Base-by-base conservation (phyloP, 2,888 invertebrate species). In the Euzetes globulus region DNA sequence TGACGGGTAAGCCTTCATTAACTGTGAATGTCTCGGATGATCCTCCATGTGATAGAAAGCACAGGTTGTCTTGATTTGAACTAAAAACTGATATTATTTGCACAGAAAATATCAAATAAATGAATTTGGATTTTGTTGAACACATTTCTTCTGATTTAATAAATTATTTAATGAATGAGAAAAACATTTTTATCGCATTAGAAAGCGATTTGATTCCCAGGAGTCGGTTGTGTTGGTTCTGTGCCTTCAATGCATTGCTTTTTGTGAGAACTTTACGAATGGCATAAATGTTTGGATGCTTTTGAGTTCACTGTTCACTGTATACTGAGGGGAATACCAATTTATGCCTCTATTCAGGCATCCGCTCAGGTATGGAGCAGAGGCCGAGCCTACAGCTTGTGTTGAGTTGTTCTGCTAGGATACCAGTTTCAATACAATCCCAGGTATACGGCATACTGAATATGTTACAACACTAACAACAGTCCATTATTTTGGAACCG, bases 11-110 rank as follows among this genome's bases (percentile, higher is more conserved):
- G 81, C 92, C 91, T 85, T 94, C 94, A 82, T 90, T 89, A 79
- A 94, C 91, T 82, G 92, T 90, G 83, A 94, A 91, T 82, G 90
- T 93, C 82, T 92, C 93, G 71, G 92, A 92, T 0, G 94, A 92
- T 65, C 92, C 92, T 50, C 94, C 94, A 80, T 90, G 91, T 85
- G 92, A 91, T 82, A 94, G 85, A 83, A 91, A 94, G 82, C 94
- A 94, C 81, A 93, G 87, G 81, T 91, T 91, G 85, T 94, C 93
- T 17, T n/a, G 63, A 33, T 15, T 17, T 63, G 37, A 37, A 33
- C 25, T 27, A n/a, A 33, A 27, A 55, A 63, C 75, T 75, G 50
- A 41, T 72, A 63, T 45, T 72, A 60, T 55, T 71, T 72, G 55
- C 60, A 60, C 17, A 17, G 45, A 37, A 25, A 22, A 9, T 47